These are phyloP conservation scores for Rutilus rutilus DNA, from an alignment of 2,113 vertebrate genomes.

Conservation along the genomic window DNA sequence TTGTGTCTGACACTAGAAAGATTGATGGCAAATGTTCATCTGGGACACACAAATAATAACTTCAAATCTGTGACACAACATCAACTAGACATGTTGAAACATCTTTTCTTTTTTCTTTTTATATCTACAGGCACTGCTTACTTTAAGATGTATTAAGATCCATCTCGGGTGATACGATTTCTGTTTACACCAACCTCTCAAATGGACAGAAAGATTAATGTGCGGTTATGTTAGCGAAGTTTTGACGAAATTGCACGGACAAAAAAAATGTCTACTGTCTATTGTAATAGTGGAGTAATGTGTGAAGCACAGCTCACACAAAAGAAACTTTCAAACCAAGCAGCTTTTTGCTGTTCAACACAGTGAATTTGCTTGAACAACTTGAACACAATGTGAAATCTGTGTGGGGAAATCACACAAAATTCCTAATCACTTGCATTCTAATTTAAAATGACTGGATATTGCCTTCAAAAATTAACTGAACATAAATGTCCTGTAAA, in stretches of 20 bases:
- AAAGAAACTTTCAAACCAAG: too few species aligned
- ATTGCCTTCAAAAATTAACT: background rate
- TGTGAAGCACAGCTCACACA: too few species aligned
- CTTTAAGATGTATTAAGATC: background rate
- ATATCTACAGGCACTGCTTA: background rate
- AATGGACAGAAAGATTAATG: background rate
- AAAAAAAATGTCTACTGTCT: background rate
- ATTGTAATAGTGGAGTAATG: too few species aligned
- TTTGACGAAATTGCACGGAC: background rate
- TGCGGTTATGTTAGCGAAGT: background rate
- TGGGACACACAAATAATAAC: background rate
- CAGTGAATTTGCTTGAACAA: too few species aligned
- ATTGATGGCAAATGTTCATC: background rate
- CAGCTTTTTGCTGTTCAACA: too few species aligned
- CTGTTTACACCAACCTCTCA: background rate
- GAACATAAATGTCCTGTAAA: too few species aligned
- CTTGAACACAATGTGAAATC: background rate
- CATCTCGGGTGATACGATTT: background rate
- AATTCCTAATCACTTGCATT: background rate
- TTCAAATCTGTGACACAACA: background rate
- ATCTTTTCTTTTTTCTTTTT: too few species aligned
- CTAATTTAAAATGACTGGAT: background rate
- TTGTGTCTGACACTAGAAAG: background rate
- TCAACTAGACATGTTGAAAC: background rate
- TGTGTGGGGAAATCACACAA: background rate